Evolutionary conservation across 2,888 invertebrate genomes (phyloP), one percentile per base, ranked within the genome.

Genomic region (Dendrolimus houi): DNA sequence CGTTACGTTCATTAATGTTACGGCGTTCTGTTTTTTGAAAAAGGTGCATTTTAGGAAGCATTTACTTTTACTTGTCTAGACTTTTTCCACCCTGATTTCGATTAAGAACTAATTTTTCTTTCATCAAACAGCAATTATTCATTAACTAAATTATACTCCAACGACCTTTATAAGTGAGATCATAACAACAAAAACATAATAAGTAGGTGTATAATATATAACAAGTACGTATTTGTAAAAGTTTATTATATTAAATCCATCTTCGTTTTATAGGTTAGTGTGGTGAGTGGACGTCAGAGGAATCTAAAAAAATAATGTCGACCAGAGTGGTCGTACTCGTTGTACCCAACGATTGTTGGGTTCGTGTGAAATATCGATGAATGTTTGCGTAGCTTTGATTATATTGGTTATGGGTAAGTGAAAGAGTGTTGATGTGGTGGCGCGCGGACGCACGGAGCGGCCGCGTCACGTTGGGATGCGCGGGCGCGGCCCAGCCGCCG

Each of bases 361-460:
- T 58, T 55, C 72, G 72, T 77, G 72, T 69, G 76, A 77, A 77
- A 66, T 55, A 68, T 64, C 62, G 58, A 58, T 64, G 63, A 66
- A 66, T 75, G 71, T 76, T 75, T 71, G 70, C 69, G 64, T 71
- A 68, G 68, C 71, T 70, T 73, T 70, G 71, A 74, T 73, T 67
- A 72, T 74, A 66, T 68, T 67, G 68, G 69, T 72, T 65, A 69
- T 70, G 65, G 64, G 68, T 68, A 64, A 66, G 68, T 70, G 71
- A 70, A 72, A 74, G 71, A 81, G 75, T 69, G 67, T 71, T 66
- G 74, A 68, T 64, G 64, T 62, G 68, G 60, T 53, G 60, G 57
- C 59, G 61, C 64, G 63, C 61, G 58, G 57, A 66, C 67, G 65
- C 67, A 65, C 73, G 66, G 65, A 72, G 70, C 63, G 62, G 67